Evolutionary conservation across 2,113 vertebrate genomes (phyloP), one percentile per base, ranked within the genome.

Genomic region (Sinocyclocheilus anophthalmus): DNA sequence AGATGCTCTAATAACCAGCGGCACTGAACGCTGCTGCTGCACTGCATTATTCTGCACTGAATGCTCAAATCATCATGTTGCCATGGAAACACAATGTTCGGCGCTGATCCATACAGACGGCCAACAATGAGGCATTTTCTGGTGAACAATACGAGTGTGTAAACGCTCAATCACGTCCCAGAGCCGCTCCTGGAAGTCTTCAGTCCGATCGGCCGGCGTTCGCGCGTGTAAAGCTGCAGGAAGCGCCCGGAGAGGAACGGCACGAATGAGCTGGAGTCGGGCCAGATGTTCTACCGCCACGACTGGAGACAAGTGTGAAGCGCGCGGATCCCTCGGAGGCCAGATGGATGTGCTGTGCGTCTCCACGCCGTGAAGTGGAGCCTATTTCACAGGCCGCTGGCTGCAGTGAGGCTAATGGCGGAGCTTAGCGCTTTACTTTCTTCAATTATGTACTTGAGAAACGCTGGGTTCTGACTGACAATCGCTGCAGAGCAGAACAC

Each of bases 301-400:
- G 48, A 50, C 48, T 50, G 67, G 67, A 37, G 16, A 11, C 50
- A 13, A 22, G 69, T 8, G 63, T 24, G 24, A 63, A 30, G 20
- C 11, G 0, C 24, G 33, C 7, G 39, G 42, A 77, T 55, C 13
- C 72, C 75, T 16, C 72, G 39, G 72, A 53, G 75, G n/a, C 45
- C 75, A 50, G 45, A 76, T 70, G 63, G 33, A 69, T 80, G 61
- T 20, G 37, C 63, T 48, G 22, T 8, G 39, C 30, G n/a, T 13
- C 42, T 59, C 48, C 48, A 65, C 48, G 78, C 69, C 39, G 24
- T 59, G 59, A 83, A 67, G 70, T 81, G 76, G 12, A 87, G 81
- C 61, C 55, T 78, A 87, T 87, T 87, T 83, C 86, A 87, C 86
- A 87, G 72, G 50, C 81, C 73, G 42, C 61, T 70, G 53, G 45